These are phyloP conservation scores for Callorhinus ursinus DNA, from an alignment of 2,113 vertebrate genomes.

Conservation along the genomic window DNA sequence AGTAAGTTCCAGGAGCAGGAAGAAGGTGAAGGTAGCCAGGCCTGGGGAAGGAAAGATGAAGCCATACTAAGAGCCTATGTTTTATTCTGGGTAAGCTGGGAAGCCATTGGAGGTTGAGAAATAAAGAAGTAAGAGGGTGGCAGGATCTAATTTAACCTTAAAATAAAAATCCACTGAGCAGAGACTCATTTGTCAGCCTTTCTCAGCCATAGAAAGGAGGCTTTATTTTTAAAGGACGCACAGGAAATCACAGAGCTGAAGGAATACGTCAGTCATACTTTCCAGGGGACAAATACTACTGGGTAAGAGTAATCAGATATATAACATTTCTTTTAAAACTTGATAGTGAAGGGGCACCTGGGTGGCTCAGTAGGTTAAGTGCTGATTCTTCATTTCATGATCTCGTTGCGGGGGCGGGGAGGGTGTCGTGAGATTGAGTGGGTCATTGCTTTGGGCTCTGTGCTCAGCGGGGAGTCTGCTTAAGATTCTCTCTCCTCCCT, in stretches of 20 bases:
- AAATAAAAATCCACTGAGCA: neutral
- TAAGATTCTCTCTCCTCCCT: neutral
- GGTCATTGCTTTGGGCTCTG: neutral
- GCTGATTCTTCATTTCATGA: neutral
- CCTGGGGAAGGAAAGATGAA: neutral
- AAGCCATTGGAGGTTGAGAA: neutral
- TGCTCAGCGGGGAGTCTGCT: neutral
- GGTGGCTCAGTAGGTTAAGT: neutral
- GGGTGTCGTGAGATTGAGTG: neutral
- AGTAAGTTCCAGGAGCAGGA: neutral
- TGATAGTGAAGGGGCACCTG: neutral
- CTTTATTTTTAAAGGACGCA: slow-evolving; percentile 21
- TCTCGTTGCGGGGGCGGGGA: neutral
- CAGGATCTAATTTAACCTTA: neutral
- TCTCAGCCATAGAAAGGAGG: neutral
- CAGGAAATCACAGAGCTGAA: neutral
- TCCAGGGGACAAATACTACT: neutral
- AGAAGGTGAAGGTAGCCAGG: neutral
- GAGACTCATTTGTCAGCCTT: neutral
- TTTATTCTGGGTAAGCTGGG: neutral
- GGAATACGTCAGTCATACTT: neutral
- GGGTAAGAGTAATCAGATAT: neutral
- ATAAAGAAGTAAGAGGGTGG: neutral
- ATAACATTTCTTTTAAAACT: slow-evolving; percentile 22
- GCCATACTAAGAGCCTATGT: neutral